Conservation (phyloP, 2,888 invertebrate genomes). For the Tillus elongatus region DNA sequence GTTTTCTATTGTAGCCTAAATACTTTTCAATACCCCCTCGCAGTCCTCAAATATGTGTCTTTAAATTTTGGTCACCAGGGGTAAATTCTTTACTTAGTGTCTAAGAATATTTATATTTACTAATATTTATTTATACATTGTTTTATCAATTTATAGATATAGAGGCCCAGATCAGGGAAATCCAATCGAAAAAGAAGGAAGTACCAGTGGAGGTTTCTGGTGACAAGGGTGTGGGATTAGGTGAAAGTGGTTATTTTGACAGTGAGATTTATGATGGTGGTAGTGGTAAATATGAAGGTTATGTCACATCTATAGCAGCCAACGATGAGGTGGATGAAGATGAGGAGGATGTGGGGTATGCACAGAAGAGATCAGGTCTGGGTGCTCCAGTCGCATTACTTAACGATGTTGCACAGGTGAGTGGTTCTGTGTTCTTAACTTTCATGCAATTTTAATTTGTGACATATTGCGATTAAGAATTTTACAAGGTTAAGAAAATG, state of each 20-base stretch:
- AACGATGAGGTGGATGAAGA: conserved; percentile 95
- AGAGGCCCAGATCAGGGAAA: conserved; percentile 86
- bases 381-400: conserved; percentile 76
- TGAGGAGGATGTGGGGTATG: conserved; percentile 71
- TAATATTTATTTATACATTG: too few relatives aligned
- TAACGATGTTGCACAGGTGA: conserved; percentile 83
- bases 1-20: too few relatives aligned
- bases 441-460: background rate
- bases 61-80: too few relatives aligned
- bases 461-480: too few relatives aligned
- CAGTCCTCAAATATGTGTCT: too few relatives aligned
- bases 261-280: conserved; percentile 85
- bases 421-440: conserved; percentile 16
- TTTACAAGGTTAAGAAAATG: too few relatives aligned
- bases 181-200: conserved; percentile 81
- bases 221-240: conserved; percentile 75
- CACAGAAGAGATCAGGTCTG: conserved; percentile 66
- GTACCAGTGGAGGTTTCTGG: conserved; percentile 45
- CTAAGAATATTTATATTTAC: too few relatives aligned
- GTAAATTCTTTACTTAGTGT: too few relatives aligned
- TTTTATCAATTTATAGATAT: conserved; percentile 83
- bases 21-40: too few relatives aligned
- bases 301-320: conserved; percentile 92
- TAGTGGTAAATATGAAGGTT: conserved; percentile 77
- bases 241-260: conserved; percentile 80